phyloP scores from a whole-genome alignment of 1,140 invertebrate genomes.

The Trinorchestia longiramus region DNA sequence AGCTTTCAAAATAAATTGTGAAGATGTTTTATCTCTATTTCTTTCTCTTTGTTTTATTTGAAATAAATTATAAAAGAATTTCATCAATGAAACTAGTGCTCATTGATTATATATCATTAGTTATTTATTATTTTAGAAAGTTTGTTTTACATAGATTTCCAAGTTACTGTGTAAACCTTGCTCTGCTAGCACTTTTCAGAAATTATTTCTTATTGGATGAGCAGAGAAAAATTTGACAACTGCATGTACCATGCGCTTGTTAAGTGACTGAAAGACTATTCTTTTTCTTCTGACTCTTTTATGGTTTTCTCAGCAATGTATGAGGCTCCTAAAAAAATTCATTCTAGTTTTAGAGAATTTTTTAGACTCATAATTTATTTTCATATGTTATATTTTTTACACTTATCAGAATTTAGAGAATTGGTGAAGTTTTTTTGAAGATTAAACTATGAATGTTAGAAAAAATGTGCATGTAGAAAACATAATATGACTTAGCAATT shows the following conservation, averaged over 20 bases:
- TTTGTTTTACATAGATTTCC: background rate
- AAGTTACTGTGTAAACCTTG: background rate
- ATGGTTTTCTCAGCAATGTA: too few species aligned
- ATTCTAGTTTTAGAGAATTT: too few species aligned
- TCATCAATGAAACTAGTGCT: background rate
- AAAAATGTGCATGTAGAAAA: background rate
- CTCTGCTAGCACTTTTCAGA: background rate
- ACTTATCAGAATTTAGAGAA: too few species aligned
- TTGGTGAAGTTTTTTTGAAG: background rate
- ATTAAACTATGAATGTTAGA: background rate
- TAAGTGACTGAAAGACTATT: background rate
- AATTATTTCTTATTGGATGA: background rate
- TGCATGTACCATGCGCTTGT: background rate
- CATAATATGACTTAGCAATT: background rate
- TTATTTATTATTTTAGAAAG: background rate
- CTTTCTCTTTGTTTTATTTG: too few species aligned
- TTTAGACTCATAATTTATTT: too few species aligned
- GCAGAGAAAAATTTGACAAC: background rate
- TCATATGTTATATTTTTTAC: too few species aligned
- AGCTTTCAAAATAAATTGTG: too few species aligned
- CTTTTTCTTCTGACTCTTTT: background rate
- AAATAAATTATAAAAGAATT: background rate
- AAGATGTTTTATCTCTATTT: too few species aligned
- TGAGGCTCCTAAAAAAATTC: too few species aligned
- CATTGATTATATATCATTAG: background rate